Evolutionary conservation across 2,888 invertebrate species (phyloP).

Genomic region (Dryobota labecula): DNA sequence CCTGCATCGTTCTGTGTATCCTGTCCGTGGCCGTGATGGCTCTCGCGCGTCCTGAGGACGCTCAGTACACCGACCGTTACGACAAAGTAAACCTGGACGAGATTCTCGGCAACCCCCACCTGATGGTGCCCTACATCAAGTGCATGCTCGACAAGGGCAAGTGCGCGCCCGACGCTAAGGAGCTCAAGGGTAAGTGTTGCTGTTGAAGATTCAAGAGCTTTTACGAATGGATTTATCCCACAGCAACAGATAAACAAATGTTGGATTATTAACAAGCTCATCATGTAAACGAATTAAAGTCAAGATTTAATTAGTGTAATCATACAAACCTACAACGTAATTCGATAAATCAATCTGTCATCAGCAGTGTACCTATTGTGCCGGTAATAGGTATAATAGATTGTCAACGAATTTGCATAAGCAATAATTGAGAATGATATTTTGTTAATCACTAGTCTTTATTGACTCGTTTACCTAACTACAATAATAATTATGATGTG

Average conservation of each 20-base stretch:
- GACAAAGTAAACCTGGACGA: conserved; percentile 93
- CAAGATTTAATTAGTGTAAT: not conserved
- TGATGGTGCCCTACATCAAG: conserved; percentile 92
- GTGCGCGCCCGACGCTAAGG: conserved; percentile 93
- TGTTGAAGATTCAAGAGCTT: not conserved
- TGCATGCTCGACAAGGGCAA: conserved; percentile 91
- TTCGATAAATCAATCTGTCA: not conserved
- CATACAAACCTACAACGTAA: not conserved
- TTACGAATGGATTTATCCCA: not conserved
- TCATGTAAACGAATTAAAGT: not conserved
- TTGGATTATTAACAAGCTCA: not conserved
- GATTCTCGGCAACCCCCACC: conserved; percentile 91
- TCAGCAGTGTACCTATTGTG: not conserved
- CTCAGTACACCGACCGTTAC: conserved; percentile 91
- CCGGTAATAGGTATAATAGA: not conserved
- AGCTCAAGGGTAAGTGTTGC: conserved; percentile 91
- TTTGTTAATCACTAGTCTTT: not conserved
- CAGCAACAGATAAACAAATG: not conserved
- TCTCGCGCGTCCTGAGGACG: conserved; percentile 70
- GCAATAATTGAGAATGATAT: too few relatives aligned
- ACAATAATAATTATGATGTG: not conserved
- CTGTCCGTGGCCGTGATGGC: conserved; percentile 70
- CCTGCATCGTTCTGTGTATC: conserved; percentile 70
- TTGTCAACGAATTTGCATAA: not conserved
- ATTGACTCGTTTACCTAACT: not conserved